These are phyloP conservation scores for Troides aeacus DNA, from an alignment of 2,888 invertebrate genomes.

Conservation along the genomic window DNA sequence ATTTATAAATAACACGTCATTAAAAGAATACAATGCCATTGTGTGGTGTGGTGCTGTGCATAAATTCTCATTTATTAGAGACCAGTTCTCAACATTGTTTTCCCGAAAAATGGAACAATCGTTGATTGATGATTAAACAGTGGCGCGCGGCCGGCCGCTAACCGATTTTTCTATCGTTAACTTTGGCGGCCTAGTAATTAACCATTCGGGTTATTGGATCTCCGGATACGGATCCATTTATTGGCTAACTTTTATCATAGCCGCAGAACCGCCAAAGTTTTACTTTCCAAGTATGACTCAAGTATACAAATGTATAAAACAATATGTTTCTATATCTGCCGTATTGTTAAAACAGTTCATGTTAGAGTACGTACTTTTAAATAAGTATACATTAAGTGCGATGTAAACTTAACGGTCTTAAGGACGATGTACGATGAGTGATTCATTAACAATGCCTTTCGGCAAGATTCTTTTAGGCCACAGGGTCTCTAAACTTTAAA, in stretches of 20 bases:
- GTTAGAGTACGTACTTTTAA: not conserved
- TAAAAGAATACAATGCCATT: slow-evolving; percentile 3
- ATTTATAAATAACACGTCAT: not conserved
- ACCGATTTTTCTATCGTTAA: slow-evolving; percentile 72
- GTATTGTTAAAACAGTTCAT: not conserved
- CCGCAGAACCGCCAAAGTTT: slow-evolving; percentile 54
- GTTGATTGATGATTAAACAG: slow-evolving; percentile 28
- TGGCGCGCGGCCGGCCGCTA: slow-evolving; percentile 46
- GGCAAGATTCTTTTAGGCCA: slow-evolving; percentile 18
- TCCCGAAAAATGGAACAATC: slow-evolving; percentile 11
- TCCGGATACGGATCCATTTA: slow-evolving; percentile 55
- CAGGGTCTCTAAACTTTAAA: slow-evolving; percentile 19
- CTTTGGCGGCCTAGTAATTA: slow-evolving; percentile 68
- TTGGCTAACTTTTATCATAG: slow-evolving; percentile 53
- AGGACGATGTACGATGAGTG: slow-evolving; percentile 20
- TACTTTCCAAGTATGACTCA: not conserved
- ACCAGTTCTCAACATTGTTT: slow-evolving; percentile 27
- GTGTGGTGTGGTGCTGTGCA: slow-evolving; percentile 6
- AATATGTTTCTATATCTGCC: not conserved
- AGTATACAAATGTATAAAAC: not conserved
- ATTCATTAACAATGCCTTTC: slow-evolving; percentile 25
- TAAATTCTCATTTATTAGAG: slow-evolving; percentile 22
- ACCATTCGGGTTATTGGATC: slow-evolving; percentile 79
- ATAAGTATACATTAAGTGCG: not conserved
- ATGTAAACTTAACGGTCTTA: slow-evolving; percentile 20